These are phyloP conservation scores for Abrostola tripartita DNA, from an alignment of 2,888 invertebrate genomes.

Conservation along the genomic window DNA sequence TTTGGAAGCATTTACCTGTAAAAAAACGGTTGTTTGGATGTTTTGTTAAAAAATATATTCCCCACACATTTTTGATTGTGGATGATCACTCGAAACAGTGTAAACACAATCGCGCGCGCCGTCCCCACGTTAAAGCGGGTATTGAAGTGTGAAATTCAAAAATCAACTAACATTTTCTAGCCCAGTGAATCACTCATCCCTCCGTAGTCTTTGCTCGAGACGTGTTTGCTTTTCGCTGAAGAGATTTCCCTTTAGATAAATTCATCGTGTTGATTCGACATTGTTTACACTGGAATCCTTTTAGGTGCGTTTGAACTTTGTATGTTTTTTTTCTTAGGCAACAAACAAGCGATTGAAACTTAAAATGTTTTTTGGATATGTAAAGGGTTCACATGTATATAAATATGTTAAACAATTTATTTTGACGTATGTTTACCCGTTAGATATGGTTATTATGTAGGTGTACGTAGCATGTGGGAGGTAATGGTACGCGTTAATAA, in stretches of 20 bases:
- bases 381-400: neutral
- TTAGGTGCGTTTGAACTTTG: constrained; percentile 72
- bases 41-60: constrained; percentile 47
- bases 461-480: too few species aligned
- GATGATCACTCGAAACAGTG: constrained; percentile 60
- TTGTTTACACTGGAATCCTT: constrained; percentile 82
- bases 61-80: constrained; percentile 47
- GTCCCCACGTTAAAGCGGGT: constrained; percentile 71
- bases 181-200: constrained; percentile 82
- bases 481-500: too few species aligned
- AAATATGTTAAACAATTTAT: constrained; percentile 14
- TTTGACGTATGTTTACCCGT: neutral
- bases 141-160: constrained; percentile 85
- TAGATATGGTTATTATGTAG: too few species aligned
- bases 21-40: constrained; percentile 44
- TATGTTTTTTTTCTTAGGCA: constrained; percentile 61
- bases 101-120: constrained; percentile 68
- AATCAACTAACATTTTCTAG: constrained; percentile 87
- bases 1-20: constrained; percentile 44
- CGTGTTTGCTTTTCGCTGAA: constrained; percentile 80
- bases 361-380: constrained; percentile 23
- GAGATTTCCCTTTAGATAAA: constrained; percentile 83
- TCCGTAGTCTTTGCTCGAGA: constrained; percentile 77
- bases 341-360: constrained; percentile 38
- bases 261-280: constrained; percentile 82